phyloP scores from a whole-genome alignment of 2,113 vertebrate genomes.

The Kobus ellipsiprymnus region DNA sequence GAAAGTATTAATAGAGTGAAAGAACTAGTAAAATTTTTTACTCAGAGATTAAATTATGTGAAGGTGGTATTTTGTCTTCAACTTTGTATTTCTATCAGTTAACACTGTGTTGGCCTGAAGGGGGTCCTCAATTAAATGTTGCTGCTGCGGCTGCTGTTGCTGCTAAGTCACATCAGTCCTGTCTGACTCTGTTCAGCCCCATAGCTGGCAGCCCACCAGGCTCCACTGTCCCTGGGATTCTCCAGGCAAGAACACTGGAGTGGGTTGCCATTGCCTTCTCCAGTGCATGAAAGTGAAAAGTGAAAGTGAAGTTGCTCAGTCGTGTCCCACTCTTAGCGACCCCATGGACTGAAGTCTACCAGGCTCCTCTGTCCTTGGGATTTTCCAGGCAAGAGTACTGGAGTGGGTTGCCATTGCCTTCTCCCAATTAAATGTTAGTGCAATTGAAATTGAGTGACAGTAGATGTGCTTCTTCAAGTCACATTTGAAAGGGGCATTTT shows the following conservation, averaged over 20 bases:
- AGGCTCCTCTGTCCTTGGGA: too few species aligned
- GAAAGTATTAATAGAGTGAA: background rate
- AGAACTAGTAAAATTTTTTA: background rate
- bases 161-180: rapidly evolving
- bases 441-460: background rate
- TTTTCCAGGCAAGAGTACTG: too few species aligned
- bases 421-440: background rate
- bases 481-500: background rate
- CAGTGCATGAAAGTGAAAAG: too few species aligned
- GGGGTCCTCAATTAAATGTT: background rate
- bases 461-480: background rate
- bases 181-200: too few species aligned
- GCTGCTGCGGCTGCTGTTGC: too few species aligned
- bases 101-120: background rate
- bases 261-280: too few species aligned
- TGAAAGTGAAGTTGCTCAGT: too few species aligned
- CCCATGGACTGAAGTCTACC: too few species aligned
- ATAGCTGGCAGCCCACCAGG: too few species aligned
- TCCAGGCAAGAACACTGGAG: too few species aligned
- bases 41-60: background rate
- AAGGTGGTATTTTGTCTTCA: background rate
- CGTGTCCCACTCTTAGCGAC: rapidly evolving
- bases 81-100: background rate
- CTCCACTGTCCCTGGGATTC: too few species aligned
- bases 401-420: too few species aligned